A percentile compares a stretch with the other conserved stretches of the same genome.
phyloP scores from a whole-genome alignment of 2,797 vertebrate genomes.

The Graptemys geographica region DNA sequence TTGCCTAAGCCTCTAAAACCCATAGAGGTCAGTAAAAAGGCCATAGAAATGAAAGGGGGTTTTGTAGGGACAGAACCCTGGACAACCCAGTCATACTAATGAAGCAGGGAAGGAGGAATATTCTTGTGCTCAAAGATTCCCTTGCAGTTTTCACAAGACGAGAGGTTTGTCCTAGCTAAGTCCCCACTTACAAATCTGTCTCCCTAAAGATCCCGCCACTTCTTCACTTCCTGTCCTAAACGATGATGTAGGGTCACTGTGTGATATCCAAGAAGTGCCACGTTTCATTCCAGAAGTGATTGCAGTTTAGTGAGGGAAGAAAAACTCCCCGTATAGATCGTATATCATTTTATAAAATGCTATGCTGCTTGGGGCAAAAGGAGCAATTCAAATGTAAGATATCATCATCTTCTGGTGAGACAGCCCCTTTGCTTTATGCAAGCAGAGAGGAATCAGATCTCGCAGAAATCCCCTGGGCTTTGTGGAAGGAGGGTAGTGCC shows the following conservation, averaged over 20 bases:
- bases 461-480: background rate
- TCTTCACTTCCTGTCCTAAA: background rate
- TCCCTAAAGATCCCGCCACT: background rate
- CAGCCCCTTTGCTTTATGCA: background rate
- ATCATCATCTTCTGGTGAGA: background rate
- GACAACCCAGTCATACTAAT: background rate
- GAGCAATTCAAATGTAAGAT: background rate
- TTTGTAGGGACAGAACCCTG: background rate
- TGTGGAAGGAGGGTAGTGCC: background rate
- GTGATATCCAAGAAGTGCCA: background rate
- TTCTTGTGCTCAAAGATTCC: background rate
- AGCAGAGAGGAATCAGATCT: background rate
- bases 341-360: background rate
- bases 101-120: background rate
- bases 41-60: background rate
- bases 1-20: background rate
- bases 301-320: background rate
- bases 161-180: background rate
- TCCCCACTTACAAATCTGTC: background rate
- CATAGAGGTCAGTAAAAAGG: background rate
- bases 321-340: background rate
- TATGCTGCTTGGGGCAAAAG: background rate
- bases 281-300: background rate
- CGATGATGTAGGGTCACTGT: background rate
- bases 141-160: background rate